Evolutionary conservation across 64 coral and sea anemone genomes (phyloP), one percentile per base, ranked within the genome.

Genomic region (Montipora capricornis): DNA sequence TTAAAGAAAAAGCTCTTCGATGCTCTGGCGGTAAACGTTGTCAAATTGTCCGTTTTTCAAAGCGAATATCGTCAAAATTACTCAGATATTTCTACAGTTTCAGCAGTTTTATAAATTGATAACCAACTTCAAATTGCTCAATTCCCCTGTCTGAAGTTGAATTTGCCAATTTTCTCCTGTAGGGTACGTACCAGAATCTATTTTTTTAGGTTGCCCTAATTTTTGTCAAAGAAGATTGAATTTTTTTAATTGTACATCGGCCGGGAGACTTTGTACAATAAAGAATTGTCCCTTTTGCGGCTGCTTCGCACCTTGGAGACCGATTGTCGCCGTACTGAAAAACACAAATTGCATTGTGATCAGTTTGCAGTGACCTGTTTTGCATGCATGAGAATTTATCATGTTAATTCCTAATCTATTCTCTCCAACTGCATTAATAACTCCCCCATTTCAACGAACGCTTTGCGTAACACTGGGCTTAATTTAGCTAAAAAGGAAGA

Each of bases 401-500:
- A 86, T 73, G 62, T 37, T 68, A 53, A 90, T 87, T 95, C 85
- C 3, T 22, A 24, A 37, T 50, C 46, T 64, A 83, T 75, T 90
- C 68, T 86, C 80, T 58, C 14, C 71, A 11, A 44, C 47, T 94
- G 89, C 45, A 53, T 14, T 47, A 83, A 84, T 67, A 19, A 57
- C 5, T 3, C 22, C 37, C 20, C 71, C 29, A 57, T 90, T 83
- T 78, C 19, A 58, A 60, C 50, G 79, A 50, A 49, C 20, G 20
- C 66, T 89, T 68, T 59, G 19, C 89, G 81, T 73, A 69, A 95
- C n/a, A 46, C 49, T 50, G 75, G 44, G 51, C 47, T 26, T 66
- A 83, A 75, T 85, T 90, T 82, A 90, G 80, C 52, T 84, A 71
- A 77, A 66, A 83, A 60, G 80, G 49, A 90, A 94, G 89, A 74